Percentiles rank a stretch among this genome's conserved stretches.
These are phyloP conservation scores for Strix aluco DNA, from an alignment of 2,113 vertebrate species.

Conservation along the genomic window DNA sequence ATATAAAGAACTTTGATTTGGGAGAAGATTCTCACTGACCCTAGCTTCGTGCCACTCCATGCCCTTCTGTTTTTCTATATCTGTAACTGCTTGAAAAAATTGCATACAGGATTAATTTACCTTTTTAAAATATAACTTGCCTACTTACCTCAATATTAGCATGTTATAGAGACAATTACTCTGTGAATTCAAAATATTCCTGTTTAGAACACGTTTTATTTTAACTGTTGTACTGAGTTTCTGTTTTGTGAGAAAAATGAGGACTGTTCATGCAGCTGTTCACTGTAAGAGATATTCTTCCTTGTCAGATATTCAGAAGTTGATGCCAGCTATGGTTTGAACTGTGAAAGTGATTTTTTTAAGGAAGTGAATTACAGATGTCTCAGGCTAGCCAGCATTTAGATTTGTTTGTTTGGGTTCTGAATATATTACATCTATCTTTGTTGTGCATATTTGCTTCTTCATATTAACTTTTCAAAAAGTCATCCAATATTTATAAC, in stretches of 20 bases:
- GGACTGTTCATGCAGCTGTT: conserved; percentile 14
- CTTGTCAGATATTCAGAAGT: conserved; percentile 1
- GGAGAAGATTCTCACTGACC: background rate
- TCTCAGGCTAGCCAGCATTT: conserved; percentile 18
- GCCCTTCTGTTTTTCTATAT: background rate
- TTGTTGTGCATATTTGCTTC: background rate
- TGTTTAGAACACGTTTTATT: background rate
- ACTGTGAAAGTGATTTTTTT: conserved; percentile 29
- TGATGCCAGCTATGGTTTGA: conserved; percentile 25
- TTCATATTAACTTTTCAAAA: background rate
- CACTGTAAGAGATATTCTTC: background rate
- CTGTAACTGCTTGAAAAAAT: background rate
- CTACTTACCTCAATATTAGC: background rate
- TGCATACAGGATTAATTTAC: background rate
- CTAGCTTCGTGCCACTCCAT: background rate
- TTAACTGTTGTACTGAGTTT: background rate
- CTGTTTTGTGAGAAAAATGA: conserved; percentile 14
- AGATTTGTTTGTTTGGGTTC: conserved; percentile 48
- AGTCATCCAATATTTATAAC: background rate
- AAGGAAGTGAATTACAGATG: conserved; percentile 22
- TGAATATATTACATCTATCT: background rate
- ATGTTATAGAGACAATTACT: background rate
- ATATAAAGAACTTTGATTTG: background rate
- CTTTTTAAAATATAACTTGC: background rate
- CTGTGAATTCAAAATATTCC: background rate